phyloP scores from a whole-genome alignment of 2,888 invertebrate genomes.

The Bombylius discolor region DNA sequence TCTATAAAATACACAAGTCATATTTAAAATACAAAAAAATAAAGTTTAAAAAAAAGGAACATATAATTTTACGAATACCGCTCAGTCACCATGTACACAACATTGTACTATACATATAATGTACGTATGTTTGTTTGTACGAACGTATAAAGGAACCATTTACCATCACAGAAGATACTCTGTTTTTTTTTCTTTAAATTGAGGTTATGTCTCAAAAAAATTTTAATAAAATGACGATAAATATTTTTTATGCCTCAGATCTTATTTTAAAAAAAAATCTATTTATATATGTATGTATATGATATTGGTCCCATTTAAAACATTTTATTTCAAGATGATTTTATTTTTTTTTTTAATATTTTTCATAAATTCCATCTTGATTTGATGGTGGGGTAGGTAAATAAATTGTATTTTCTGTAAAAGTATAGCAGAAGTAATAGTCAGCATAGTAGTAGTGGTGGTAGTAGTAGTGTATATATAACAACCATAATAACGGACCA shows the following conservation, averaged over 20 bases:
- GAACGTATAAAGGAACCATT: neutral
- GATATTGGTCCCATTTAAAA: constrained; percentile 1
- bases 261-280: neutral
- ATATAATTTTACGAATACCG: neutral
- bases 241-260: constrained; percentile 3
- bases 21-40: neutral
- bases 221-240: constrained; percentile 7
- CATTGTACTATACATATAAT: too few relatives aligned
- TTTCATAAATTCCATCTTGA: too few relatives aligned
- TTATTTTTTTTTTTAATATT: neutral
- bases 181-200: neutral
- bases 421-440: too few relatives aligned
- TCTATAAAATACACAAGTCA: too few relatives aligned
- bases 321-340: too few relatives aligned
- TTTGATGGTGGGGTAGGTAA: too few relatives aligned
- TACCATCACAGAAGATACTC: neutral
- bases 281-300: neutral
- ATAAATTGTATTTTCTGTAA: too few relatives aligned
- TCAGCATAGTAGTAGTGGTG: too few relatives aligned
- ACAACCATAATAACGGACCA: constrained; percentile 3
- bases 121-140: too few relatives aligned
- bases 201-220: constrained; percentile 5
- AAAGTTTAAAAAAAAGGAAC: neutral
- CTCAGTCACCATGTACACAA: too few relatives aligned
- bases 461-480: too few relatives aligned